Conservation (phyloP, 2,888 invertebrate species). For the Siphlonurus alternatus region DNA sequence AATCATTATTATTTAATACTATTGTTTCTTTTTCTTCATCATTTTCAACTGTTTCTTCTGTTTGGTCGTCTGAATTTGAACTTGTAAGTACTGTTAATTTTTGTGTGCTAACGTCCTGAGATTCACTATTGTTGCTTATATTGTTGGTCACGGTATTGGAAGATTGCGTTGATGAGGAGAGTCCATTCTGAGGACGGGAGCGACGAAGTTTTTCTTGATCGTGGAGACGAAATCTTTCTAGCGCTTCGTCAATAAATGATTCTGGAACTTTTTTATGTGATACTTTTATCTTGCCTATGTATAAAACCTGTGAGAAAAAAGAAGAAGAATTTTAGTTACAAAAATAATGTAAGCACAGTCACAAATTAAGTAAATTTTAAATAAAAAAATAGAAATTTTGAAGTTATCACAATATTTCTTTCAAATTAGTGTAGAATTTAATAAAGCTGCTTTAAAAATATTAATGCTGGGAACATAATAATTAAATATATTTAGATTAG, state of each 20-base stretch:
- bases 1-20: too few species aligned
- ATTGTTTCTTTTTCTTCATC: too few species aligned
- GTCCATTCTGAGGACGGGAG: background rate
- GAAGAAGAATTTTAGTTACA: background rate
- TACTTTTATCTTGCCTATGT: conserved; percentile 80
- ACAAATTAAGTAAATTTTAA: too few species aligned
- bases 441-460: too few species aligned
- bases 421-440: too few species aligned
- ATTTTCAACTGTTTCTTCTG: too few species aligned
- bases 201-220: conserved; percentile 34
- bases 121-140: background rate
- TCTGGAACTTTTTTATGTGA: conserved; percentile 75
- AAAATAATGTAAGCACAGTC: too few species aligned
- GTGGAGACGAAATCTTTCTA: conserved; percentile 64
- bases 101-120: background rate
- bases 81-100: background rate
- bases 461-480: too few species aligned
- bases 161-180: background rate
- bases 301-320: conserved; percentile 45
- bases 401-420: too few species aligned
- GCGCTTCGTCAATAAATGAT: conserved; percentile 77
- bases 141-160: background rate
- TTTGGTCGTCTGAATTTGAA: conserved; percentile 2
- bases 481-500: too few species aligned
- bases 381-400: too few species aligned